Evolutionary conservation across 2,888 invertebrate species (phyloP), one percentile per base, ranked within the genome.

Genomic region (Pharmacophagus antenor): DNA sequence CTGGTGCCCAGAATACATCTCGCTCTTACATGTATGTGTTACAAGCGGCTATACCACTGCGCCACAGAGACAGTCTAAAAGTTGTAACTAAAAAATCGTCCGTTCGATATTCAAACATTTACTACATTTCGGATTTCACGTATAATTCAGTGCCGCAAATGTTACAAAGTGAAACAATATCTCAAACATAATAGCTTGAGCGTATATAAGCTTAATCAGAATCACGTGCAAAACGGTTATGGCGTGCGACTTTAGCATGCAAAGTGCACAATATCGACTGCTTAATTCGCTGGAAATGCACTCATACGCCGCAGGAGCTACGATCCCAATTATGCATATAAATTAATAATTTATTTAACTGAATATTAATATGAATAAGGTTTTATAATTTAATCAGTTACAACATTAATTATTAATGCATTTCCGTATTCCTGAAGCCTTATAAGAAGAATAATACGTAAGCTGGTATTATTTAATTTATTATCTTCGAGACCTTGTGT

Each of bases 271-370:
- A 48, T 49, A 56, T 56, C 41, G 49, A 56, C 48, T 56, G 41
- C 49, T 56, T 56, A 56, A 56, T 56, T 56, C 48, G 27, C 42
- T 23, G n/a, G 48, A 48, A 48, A 48, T 23, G 48, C 46, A 53
- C 18, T 44, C 18, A 44, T 18, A 44, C 42, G 42, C 18, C 27
- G 27, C n/a, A n/a, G 27, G 27, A 27, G 17, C 42, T 1, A 44
- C 8, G 2, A 1, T 44, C 8, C 20, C 20, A 44, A 44, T 44
- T 44, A 44, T 18, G 42, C 42, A 18, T n/a, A 44, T 8, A 18
- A 18, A 44, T 44, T n/a, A 17, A n/a, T 18, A n/a, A 2, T 44
- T 15, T 4, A 2, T 10, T 18, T n/a, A 18, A 41, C 7, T 17
- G 27, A 27, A 27, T 5, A 10, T 7, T 7, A 27, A 27, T 10